These are phyloP conservation scores for Diaperis boleti DNA, from an alignment of 2,888 invertebrate species.

Conservation along the genomic window DNA sequence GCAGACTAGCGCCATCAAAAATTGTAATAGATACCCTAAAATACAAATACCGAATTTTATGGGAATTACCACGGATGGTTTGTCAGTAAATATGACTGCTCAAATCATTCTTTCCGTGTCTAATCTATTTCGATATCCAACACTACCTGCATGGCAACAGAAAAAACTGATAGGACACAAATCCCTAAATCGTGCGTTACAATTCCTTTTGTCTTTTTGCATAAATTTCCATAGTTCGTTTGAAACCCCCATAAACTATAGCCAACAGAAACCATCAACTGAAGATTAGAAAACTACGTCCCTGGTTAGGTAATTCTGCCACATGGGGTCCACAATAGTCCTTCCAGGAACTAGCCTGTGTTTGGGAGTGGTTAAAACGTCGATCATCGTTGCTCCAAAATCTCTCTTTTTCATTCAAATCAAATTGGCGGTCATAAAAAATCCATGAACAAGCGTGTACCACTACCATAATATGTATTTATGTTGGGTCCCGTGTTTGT, in stretches of 20 bases:
- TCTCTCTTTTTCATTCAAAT: conserved; percentile 27
- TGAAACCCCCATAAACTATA: conserved; percentile 29
- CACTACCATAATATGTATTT: conserved; percentile 40
- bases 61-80: conserved; percentile 10
- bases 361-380: conserved; percentile 41
- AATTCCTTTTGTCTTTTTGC: conserved; percentile 6
- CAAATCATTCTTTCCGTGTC: conserved; percentile 1
- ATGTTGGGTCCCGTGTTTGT: conserved; percentile 39
- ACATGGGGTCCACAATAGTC: conserved; percentile 41
- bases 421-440: conserved; percentile 39
- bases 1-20: conserved; percentile 5
- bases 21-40: background rate
- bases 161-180: background rate
- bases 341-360: conserved; percentile 40
- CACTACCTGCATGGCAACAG: too few species aligned
- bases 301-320: conserved; percentile 34
- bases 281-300: conserved; percentile 37
- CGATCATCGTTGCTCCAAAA: conserved; percentile 32
- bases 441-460: conserved; percentile 26
- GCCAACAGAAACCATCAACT: conserved; percentile 22
- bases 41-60: conserved; percentile 1
- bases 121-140: conserved; percentile 3
- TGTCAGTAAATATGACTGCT: background rate
- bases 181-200: background rate
- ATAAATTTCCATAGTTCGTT: conserved; percentile 24